Evolutionary conservation across 2,113 vertebrate species (phyloP), one percentile per base, ranked within the genome.

Genomic region (Catagonus wagneri): DNA sequence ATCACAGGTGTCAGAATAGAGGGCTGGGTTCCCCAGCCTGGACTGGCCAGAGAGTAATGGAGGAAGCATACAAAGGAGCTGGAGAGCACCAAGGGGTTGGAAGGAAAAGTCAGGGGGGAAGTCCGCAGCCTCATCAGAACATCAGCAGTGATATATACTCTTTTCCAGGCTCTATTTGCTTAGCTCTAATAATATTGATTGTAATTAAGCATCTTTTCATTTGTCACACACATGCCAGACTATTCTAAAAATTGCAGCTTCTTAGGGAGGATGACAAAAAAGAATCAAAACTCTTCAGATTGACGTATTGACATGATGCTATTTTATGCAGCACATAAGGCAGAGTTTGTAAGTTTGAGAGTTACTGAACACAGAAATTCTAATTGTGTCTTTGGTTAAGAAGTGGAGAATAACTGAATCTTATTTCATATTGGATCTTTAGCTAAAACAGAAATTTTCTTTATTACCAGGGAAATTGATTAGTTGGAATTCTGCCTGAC

Each of bases 181-280:
- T 29, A 87, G 16, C 44, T 66, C 65, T n/a, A 34, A 27, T 78
- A 27, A 32, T 68, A 7, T 50, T 58, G 17, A 27, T 60, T 68
- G 36, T n/a, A 20, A n/a, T 65, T 52, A 76, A 52, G 7, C 20
- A 17, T 68, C 32, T 74, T 87, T 68, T 32, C 83, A 76, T 92
- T 27, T 75, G 36, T 69, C n/a, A 79, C 20, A n/a, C 39, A n/a
- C 32, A 54, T 36, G 11, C 13, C 16, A 79, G 56, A 69, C 52
- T 39, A 4, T 68, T 88, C 54, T 80, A 89, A 83, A 89, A 89
- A 93, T 20, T 61, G 13, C n/a, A 89, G 27, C 39, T 68, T 25
- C 84, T 63, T 89, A 34, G 61, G 50, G 72, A 80, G 12, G 25
- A 36, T 92, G 50, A 68, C 44, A 44, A 61, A 88, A 68, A 83